Conservation (phyloP, 2,888 invertebrate genomes). For the Sarcophaga variegata region DNA sequence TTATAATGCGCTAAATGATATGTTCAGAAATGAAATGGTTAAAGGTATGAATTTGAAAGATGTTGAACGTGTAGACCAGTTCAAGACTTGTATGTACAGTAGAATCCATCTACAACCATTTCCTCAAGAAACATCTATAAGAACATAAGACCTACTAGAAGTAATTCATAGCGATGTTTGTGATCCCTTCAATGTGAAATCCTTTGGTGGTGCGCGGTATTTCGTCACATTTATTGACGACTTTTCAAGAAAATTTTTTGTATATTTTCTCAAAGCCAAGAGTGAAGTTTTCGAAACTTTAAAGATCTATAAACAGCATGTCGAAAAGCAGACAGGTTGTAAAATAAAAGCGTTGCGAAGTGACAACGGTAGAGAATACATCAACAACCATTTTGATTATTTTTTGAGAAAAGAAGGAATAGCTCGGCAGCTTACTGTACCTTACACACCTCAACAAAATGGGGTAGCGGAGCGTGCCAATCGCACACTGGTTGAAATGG, state of each 20-base stretch:
- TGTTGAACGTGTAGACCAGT: background rate
- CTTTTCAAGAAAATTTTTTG: conserved; percentile 40
- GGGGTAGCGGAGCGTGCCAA: conserved; percentile 64
- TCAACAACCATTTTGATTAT: conserved; percentile 57
- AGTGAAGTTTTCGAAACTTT: conserved; percentile 48
- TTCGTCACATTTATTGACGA: conserved; percentile 56
- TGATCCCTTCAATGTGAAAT: conserved; percentile 42
- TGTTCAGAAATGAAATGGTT: conserved; percentile 18
- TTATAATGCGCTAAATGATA: conserved; percentile 5
- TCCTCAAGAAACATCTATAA: conserved; percentile 27
- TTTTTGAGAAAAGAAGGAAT: conserved; percentile 63
- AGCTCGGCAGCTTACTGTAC: conserved; percentile 46
- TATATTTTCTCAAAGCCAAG: conserved; percentile 58
- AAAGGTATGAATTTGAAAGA: conserved; percentile 31
- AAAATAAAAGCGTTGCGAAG: conserved; percentile 26
- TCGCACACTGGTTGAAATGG: conserved; percentile 69
- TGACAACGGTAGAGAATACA: conserved; percentile 67
- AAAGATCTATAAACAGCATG: conserved; percentile 46
- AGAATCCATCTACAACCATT: conserved; percentile 36
- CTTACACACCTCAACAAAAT: conserved; percentile 68
- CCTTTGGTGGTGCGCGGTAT: conserved; percentile 46
- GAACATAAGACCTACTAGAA: conserved; percentile 46
- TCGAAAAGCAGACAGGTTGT: conserved; percentile 38
- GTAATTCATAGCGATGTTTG: conserved; percentile 52
- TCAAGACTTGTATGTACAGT: conserved; percentile 36